Evolutionary conservation across 2,113 vertebrate species (phyloP), one percentile per base, ranked within the genome.

Genomic region (Hippolais icterina): DNA sequence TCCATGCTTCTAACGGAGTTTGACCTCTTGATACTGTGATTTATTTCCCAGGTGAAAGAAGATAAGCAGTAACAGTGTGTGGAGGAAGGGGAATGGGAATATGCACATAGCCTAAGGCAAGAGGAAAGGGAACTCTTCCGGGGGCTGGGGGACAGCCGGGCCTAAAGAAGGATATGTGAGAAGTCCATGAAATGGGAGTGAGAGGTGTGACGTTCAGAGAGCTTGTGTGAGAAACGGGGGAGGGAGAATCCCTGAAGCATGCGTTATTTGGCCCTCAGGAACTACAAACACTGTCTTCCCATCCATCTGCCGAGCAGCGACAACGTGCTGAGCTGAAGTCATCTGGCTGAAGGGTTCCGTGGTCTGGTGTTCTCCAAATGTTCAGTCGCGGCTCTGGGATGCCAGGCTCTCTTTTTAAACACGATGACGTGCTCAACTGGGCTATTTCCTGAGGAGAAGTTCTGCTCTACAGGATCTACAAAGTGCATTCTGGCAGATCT

Each of bases 351-450:
- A 93, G 79, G 68, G 50, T 77, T 70, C 92, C 0, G 0, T 74
- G 89, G 54, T 83, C 83, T 86, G 12, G 22, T 35, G 66, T 85
- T 90, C 90, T 72, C 88, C 82, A 90, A 77, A 80, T 33, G 59
- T 22, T 90, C 88, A 17, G 42, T 37, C n/a, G 10, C 0, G 0
- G 71, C 59, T 56, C 70, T 1, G 3, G 42, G 41, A 25, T 90
- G 79, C 59, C 86, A 74, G 75, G 71, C 42, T 79, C 50, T 74
- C 6, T 0, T 68, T 81, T 84, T 53, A 47, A 70, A 57, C 24
- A 6, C 0, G 1, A 12, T 29, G 46, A 35, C 4, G 5, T 53
- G 29, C 63, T 41, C 10, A 1, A 11, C 63, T 25, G 53, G 54
- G 66, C 2, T 5, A 24, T 63, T 44, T 72, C 66, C 31, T 0